Conservation (phyloP, 1,140 invertebrate genomes). For the Ganaspis sp. region DNA sequence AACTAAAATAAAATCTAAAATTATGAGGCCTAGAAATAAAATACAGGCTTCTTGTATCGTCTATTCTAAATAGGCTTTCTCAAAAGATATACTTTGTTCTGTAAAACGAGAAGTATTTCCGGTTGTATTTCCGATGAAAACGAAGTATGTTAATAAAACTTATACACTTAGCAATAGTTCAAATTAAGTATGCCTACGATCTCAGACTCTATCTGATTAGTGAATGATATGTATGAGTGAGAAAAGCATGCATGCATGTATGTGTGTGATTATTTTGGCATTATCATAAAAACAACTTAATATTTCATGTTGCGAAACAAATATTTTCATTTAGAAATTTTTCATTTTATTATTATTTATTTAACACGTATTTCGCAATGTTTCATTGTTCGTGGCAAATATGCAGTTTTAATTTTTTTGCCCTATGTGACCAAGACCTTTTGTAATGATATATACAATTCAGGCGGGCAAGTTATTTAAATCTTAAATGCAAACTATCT, state of each 20-base stretch:
- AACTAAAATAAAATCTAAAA: no score
- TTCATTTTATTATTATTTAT: conserved; percentile 5
- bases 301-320: conserved; percentile 60
- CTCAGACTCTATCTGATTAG: not conserved
- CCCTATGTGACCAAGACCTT: not conserved
- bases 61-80: not conserved
- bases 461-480: not conserved
- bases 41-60: no score
- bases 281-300: conserved; percentile 53
- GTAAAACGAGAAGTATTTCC: not conserved
- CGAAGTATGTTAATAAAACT: conserved; percentile 8
- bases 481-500: not conserved
- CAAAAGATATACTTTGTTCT: not conserved
- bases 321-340: conserved; percentile 56
- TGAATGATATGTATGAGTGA: conserved; percentile 9
- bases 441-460: not conserved
- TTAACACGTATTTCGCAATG: not conserved
- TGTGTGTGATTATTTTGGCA: conserved; percentile 66
- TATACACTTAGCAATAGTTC: not conserved
- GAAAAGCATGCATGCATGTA: conserved; percentile 5
- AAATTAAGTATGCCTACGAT: conserved; percentile 16
- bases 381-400: conserved; percentile 11
- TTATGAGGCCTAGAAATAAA: no score
- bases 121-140: conserved; percentile 19
- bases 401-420: not conserved